These are phyloP conservation scores for Hybognathus amarus DNA, from an alignment of 2,797 vertebrate species.

Conservation along the genomic window DNA sequence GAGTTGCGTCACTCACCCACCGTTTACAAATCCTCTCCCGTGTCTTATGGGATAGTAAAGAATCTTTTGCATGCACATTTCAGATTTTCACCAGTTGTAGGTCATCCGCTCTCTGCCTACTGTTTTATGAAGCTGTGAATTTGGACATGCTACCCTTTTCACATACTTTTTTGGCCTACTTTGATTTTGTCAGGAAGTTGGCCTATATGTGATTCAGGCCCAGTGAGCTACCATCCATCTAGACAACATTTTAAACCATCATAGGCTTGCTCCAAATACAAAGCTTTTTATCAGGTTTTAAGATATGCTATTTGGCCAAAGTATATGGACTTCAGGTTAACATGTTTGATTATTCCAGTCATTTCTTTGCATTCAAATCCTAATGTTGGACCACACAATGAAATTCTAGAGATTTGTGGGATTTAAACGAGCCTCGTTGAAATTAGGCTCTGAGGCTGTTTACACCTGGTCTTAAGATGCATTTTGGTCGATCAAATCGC, in stretches of 20 bases:
- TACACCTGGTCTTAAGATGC: not conserved
- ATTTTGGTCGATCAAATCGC: too few species aligned
- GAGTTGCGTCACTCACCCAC: not conserved
- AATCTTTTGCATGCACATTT: not conserved
- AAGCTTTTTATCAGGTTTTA: not conserved
- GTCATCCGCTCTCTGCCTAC: not conserved
- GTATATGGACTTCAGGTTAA: not conserved
- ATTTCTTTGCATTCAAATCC: not conserved
- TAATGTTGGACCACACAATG: not conserved
- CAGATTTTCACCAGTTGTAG: not conserved
- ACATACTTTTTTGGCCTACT: not conserved
- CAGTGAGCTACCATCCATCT: not conserved
- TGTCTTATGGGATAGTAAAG: not conserved
- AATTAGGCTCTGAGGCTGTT: not conserved
- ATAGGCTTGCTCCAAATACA: not conserved
- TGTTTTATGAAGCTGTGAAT: conserved; percentile 1
- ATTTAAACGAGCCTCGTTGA: not conserved
- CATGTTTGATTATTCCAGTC: not conserved
- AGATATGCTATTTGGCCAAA: not conserved
- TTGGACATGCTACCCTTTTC: not conserved
- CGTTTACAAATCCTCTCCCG: not conserved
- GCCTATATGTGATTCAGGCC: not conserved
- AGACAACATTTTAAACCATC: not conserved
- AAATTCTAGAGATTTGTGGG: not conserved
- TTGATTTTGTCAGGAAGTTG: not conserved